Base-by-base conservation (phyloP, 2,797 vertebrate genomes). In the Premnoplex brunnescens region DNA sequence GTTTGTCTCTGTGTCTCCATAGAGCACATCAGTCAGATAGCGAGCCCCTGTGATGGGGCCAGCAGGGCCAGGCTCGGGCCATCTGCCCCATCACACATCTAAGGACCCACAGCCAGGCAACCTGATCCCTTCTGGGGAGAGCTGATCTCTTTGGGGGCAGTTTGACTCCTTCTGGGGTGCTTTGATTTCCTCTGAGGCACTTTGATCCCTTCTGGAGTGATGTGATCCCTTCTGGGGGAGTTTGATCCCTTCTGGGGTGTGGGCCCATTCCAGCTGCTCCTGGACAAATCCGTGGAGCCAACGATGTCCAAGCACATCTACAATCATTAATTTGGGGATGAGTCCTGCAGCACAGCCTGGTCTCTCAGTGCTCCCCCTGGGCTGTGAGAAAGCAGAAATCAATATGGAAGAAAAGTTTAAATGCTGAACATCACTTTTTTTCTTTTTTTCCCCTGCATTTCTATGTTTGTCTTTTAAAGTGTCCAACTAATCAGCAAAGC, bases 241-340 rank as follows among this genome's bases (percentile, higher is more conserved):
- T 39, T 28, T 17, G 19, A 5, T 10, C 28, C 7, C 0, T 30
- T 60, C 9, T 27, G 19, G 28, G 17, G 17, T 3, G 18, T 54
- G 4, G 15, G 13, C 6, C 49, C 37, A 3, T n/a, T 39, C 27
- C 37, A 14, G 26, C 10, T 27, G 49, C 18, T n/a, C 52, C n/a
- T 16, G 30, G 46, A 36, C 32, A 43, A 37, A 51, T 2, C 2
- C 24, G 3, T 5, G 7, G 54, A 67, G 14, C 46, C 39, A 12
- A 4, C 12, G 15, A 17, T 3, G 5, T 9, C 46, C 0, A 1
- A 69, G 56, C 60, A 60, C 5, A 36, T 19, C 28, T 28, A 3
- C 6, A 18, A 1, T 32, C 12, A 1, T 36, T 54, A 17, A 39
- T 56, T n/a, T 77, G 62, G 58, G 24, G 39, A 13, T 3, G 39